phyloP scores from a whole-genome alignment of 2,113 vertebrate genomes.

The Eclectus roratus region DNA sequence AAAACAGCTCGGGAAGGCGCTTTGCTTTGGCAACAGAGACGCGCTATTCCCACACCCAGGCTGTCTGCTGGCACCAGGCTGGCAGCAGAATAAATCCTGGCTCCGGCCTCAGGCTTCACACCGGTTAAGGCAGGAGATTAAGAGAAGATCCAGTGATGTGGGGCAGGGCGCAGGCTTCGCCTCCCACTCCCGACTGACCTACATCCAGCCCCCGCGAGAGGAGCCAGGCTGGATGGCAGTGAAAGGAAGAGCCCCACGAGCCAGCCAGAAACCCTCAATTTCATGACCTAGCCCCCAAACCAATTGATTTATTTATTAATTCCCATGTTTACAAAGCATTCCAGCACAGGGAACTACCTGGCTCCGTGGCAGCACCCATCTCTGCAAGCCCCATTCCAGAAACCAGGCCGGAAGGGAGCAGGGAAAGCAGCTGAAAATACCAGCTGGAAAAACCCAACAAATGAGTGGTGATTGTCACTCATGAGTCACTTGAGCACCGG shows the following conservation, averaged over 20 bases:
- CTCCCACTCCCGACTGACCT: conserved; percentile 22
- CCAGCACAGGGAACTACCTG: neutral
- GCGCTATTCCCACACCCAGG: neutral
- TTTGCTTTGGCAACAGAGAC: neutral
- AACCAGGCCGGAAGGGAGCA: neutral
- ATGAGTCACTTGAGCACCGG: neutral
- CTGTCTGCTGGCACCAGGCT: neutral
- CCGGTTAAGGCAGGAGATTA: conserved; percentile 3
- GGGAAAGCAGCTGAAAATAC: neutral
- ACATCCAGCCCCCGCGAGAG: neutral
- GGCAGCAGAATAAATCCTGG: neutral
- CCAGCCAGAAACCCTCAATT: neutral
- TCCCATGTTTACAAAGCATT: neutral
- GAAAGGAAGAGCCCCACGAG: neutral
- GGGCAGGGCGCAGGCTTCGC: neutral
- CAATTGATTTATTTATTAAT: rapidly evolving
- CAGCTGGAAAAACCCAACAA: neutral
- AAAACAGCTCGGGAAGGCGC: neutral
- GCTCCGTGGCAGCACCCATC: neutral
- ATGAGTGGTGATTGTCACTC: neutral
- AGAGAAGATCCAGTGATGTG: neutral
- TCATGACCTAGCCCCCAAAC: neutral
- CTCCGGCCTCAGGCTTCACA: neutral
- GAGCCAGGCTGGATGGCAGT: neutral
- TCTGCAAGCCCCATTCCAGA: neutral